Evolutionary conservation across 2,113 vertebrate genomes (phyloP).

Genomic region (Lasiurus cinereus): DNA sequence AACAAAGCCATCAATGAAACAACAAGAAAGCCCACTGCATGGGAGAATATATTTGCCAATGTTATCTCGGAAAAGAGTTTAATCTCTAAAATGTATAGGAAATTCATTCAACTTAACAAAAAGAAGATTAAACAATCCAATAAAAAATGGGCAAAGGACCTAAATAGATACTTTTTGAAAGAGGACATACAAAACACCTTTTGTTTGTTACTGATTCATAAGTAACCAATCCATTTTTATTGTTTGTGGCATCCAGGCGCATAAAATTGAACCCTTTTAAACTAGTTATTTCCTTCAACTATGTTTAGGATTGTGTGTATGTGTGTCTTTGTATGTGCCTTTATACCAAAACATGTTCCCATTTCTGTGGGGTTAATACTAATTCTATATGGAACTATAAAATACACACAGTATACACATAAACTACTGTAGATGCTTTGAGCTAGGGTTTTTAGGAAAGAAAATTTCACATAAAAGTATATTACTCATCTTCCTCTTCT

Average conservation of each 20-base stretch:
- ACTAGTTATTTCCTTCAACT: neutral
- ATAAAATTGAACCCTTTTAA: neutral
- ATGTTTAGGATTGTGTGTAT: neutral
- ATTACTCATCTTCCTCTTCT: conserved; percentile 40
- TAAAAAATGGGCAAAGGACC: no score
- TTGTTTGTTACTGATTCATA: neutral
- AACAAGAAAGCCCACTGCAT: no score
- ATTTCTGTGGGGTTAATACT: neutral
- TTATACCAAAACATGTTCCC: neutral
- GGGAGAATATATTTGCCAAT: no score
- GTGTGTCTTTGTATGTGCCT: neutral
- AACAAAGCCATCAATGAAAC: no score
- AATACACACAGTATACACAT: no score
- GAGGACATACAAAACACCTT: no score
- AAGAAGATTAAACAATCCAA: no score
- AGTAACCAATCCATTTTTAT: neutral
- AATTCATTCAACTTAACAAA: no score
- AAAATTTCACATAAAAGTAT: neutral
- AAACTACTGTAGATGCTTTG: neutral
- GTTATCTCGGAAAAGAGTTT: no score
- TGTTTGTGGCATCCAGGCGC: neutral
- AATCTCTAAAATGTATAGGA: no score
- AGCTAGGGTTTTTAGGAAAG: neutral
- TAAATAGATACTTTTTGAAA: no score
- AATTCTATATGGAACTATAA: neutral